phyloP scores from a whole-genome alignment of 2,113 vertebrate species.

The Archocentrus centrarchus region DNA sequence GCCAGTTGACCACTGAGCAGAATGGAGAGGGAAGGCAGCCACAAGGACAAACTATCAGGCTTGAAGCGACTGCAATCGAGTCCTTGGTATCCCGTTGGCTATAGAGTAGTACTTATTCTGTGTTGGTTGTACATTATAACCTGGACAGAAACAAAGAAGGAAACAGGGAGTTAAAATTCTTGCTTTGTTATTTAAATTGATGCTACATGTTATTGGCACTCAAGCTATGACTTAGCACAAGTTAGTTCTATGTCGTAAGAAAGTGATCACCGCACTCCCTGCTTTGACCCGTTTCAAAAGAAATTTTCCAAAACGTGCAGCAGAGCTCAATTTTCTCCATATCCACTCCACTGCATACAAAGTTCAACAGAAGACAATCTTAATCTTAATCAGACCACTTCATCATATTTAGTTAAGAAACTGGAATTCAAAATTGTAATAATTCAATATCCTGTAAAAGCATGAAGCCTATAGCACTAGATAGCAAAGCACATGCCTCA shows the following conservation, averaged over 20 bases:
- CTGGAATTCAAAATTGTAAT: neutral
- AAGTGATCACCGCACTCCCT: neutral
- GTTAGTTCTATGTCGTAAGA: constrained; percentile 37
- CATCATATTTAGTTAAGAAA: neutral
- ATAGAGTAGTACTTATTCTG: constrained; percentile 97
- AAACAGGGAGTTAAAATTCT: neutral
- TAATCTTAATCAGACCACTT: neutral
- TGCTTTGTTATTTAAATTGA: neutral
- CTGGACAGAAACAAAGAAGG: constrained; percentile 74
- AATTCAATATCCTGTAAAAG: neutral
- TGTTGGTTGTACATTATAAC: constrained; percentile 93
- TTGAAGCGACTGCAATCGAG: constrained; percentile 96
- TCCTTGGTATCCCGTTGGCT: constrained; percentile 91
- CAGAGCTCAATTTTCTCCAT: neutral
- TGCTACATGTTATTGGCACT: constrained; percentile 17
- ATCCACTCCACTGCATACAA: neutral
- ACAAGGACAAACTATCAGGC: constrained; percentile 92
- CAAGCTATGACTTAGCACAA: neutral
- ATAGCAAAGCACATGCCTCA: neutral
- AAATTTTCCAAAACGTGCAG: neutral
- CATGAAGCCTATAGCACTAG: neutral
- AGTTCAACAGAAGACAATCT: neutral
- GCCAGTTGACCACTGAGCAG: constrained; percentile 75
- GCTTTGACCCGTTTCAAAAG: neutral
- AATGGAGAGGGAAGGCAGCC: constrained; percentile 79